Conservation (phyloP, 2,797 vertebrate species). For the Carduelis carduelis region DNA sequence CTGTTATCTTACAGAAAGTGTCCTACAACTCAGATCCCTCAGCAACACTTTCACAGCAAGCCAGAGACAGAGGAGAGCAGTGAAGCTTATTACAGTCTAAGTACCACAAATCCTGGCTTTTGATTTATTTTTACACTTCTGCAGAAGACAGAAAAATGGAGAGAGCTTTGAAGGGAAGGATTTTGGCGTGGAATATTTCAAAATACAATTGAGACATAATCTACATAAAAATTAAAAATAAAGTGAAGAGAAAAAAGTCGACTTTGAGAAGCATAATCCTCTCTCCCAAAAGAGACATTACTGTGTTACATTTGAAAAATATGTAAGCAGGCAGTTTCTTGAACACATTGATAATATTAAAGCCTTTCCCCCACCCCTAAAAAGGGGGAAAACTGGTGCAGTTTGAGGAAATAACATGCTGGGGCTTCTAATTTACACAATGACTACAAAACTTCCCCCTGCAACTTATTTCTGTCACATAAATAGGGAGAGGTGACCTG, state of each 20-base stretch:
- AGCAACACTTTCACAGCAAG: not conserved
- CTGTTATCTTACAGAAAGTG: not conserved
- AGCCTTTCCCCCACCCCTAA: fast-evolving
- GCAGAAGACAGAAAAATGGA: not conserved
- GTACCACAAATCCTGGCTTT: not conserved
- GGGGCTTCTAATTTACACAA: not conserved
- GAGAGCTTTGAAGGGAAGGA: not conserved
- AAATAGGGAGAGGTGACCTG: not conserved
- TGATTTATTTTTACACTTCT: not conserved
- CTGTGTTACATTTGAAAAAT: not conserved
- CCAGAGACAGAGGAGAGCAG: not conserved
- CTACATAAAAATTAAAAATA: not conserved
- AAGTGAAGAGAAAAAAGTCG: not conserved
- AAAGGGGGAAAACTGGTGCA: not conserved
- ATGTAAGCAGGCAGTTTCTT: not conserved
- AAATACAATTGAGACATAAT: not conserved
- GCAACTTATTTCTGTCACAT: not conserved
- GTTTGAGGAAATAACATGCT: not conserved
- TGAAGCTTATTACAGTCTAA: not conserved
- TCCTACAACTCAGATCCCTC: not conserved
- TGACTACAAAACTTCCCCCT: not conserved
- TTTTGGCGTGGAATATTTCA: not conserved
- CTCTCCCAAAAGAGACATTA: not conserved
- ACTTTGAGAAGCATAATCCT: not conserved
- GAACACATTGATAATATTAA: not conserved